Base-by-base conservation (phyloP, 1,140 invertebrate species). In the Drosophila setifemur region DNA sequence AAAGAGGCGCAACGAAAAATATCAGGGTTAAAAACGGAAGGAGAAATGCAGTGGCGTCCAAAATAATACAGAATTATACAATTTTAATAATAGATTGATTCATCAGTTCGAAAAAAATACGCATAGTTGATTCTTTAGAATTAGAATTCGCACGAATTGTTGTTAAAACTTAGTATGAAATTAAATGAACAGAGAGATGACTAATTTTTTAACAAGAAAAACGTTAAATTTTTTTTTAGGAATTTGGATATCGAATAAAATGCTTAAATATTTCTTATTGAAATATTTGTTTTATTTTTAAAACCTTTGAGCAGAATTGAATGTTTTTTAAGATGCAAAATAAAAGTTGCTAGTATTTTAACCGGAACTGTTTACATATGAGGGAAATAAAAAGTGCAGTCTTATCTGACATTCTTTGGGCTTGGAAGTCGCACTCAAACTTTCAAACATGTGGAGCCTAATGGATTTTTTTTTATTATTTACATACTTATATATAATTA, bases 391-490 rank as follows among this genome's bases (percentile, higher is more conserved):
- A 23, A 45, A 12, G 12, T n/a, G 3, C 6, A 8, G 19, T 7
- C 19, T 73, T 78, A 78, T 79, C 75, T 42, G 45, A 8, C 12
- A n/a, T 11, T 19, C 8, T 43, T 19, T 42, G 16, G 25, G 33
- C 48, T 19, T 29, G 50, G 40, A n/a, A 47, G 11, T 61, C 40
- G 28, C 21, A 39, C 19, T 48, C 11, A 14, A 7, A 37, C 33
- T 37, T 63, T 12, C 9, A 7, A 33, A 37, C 58, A 66, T 35
- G 42, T 73, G 69, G 69, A n/a, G n/a, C n/a, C n/a, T n/a, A n/a
- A n/a, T n/a, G n/a, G n/a, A n/a, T n/a, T n/a, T 26, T 48, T 70
- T 42, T 45, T 69, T 35, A 26, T 11, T 68, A 66, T 68, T 63
- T 63, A 63, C 54, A 37, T n/a, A 21, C 6, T 18, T n/a, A n/a